phyloP scores from a whole-genome alignment of 2,888 invertebrate species.

The Punctoribates punctum region DNA sequence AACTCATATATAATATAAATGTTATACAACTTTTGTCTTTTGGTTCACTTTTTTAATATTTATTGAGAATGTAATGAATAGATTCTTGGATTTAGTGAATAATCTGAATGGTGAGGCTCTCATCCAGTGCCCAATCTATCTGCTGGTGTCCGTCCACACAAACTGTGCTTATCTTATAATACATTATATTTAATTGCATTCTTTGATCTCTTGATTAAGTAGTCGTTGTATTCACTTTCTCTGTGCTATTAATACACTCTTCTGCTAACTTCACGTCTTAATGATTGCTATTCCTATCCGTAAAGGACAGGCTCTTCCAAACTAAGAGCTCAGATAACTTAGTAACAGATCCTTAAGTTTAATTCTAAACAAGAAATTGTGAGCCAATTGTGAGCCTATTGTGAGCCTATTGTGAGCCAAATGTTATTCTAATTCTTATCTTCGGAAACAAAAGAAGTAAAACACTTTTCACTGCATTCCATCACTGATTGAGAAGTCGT shows the following conservation, averaged over 20 bases:
- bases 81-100: not conserved
- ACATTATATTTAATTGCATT: not conserved
- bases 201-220: slow-evolving; percentile 5
- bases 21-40: not conserved
- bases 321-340: no score
- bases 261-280: not conserved
- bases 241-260: not conserved
- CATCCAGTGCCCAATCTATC: not conserved
- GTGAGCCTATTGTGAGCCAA: not conserved
- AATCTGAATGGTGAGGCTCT: not conserved
- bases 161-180: not conserved
- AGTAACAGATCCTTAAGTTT: not conserved
- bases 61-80: not conserved
- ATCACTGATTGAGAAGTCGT: no score
- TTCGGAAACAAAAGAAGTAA: not conserved
- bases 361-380: not conserved
- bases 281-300: not conserved
- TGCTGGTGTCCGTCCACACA: not conserved
- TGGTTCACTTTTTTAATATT: not conserved
- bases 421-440: not conserved
- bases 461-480: not conserved
- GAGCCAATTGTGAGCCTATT: not conserved
- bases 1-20: not conserved
- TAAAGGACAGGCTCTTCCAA: not conserved
- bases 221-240: not conserved